Percentiles rank a stretch among this genome's conserved stretches.
phyloP scores from a whole-genome alignment of 2,888 invertebrate species.

The Zeuzera pyrina region DNA sequence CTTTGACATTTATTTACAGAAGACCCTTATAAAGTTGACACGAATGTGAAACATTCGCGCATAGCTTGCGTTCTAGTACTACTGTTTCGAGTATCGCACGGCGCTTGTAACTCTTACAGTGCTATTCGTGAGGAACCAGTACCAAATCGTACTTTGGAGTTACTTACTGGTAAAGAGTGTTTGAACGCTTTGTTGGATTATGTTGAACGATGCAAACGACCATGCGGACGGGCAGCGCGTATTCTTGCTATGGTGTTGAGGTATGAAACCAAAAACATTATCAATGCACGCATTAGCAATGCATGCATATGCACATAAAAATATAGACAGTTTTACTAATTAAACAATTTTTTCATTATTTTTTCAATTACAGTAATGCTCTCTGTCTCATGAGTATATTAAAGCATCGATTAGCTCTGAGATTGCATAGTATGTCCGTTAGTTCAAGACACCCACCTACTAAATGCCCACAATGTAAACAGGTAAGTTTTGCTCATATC shows the following conservation, averaged over 20 bases:
- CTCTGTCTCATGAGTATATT: conserved; percentile 69
- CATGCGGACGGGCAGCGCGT: conserved; percentile 59
- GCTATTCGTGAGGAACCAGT: conserved; percentile 35
- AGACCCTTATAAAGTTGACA: conserved; percentile 26
- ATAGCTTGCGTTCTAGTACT: conserved; percentile 56
- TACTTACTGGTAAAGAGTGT: conserved; percentile 48
- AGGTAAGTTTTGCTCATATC: conserved; percentile 27
- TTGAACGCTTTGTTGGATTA: conserved; percentile 60
- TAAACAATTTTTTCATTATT: neutral
- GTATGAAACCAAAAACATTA: too few species aligned
- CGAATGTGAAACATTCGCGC: conserved; percentile 37
- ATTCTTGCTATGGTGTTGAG: conserved; percentile 69
- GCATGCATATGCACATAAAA: neutral
- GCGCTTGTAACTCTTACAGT: conserved; percentile 33
- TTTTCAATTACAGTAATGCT: conserved; percentile 56
- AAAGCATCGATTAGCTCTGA: conserved; percentile 67
- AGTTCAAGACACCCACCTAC: conserved; percentile 49
- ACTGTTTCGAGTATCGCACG: conserved; percentile 52
- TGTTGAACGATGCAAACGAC: conserved; percentile 54
- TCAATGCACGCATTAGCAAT: neutral
- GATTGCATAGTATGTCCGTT: conserved; percentile 58
- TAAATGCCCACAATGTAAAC: conserved; percentile 57
- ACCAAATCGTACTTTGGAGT: conserved; percentile 41
- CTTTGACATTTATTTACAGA: conserved; percentile 22
- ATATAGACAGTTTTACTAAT: neutral